Conservation (phyloP, 2,113 vertebrate species). For the Indicator indicator region DNA sequence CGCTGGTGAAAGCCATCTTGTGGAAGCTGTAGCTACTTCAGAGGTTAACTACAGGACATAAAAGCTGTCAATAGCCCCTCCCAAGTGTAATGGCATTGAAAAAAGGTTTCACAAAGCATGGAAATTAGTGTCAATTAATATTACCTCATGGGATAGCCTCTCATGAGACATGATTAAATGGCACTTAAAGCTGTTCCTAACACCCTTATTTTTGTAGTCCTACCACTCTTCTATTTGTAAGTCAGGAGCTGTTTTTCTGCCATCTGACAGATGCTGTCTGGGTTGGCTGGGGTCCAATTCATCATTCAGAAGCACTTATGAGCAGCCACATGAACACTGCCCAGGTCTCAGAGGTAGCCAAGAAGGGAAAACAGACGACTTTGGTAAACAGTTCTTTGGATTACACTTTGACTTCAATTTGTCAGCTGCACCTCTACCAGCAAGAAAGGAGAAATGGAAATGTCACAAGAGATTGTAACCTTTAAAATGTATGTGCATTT, state of each 20-base stretch:
- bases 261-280: not conserved
- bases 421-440: constrained; percentile 24
- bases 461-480: constrained; percentile 17
- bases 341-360: not conserved
- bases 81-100: not conserved
- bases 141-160: not conserved
- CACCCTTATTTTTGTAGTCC: not conserved
- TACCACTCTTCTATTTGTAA: not conserved
- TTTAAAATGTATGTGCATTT: constrained; percentile 26
- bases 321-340: not conserved
- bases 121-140: not conserved
- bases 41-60: not conserved
- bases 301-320: not conserved
- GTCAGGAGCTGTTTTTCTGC: not conserved
- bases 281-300: not conserved
- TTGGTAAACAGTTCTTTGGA: not conserved
- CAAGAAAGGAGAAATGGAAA: constrained; percentile 16
- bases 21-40: not conserved
- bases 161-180: not conserved
- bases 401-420: constrained; percentile 18
- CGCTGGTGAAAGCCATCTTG: not conserved
- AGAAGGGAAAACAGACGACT: not conserved
- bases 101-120: not conserved
- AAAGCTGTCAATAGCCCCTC: not conserved
- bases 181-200: not conserved